phyloP scores from a whole-genome alignment of 2,113 vertebrate genomes.

The Trogon surrucura region DNA sequence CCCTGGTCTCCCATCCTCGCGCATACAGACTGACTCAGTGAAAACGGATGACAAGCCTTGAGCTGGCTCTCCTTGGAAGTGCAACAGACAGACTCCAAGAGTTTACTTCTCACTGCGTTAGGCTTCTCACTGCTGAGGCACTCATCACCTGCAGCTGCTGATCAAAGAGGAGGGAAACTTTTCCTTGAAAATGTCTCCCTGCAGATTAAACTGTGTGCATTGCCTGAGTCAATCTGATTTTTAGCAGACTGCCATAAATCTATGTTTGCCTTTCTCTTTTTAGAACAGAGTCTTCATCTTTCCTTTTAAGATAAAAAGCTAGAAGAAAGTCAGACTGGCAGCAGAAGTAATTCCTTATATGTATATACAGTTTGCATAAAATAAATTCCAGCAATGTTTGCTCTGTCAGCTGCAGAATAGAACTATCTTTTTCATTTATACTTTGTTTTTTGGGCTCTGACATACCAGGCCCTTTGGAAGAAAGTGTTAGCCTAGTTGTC shows the following conservation, averaged over 20 bases:
- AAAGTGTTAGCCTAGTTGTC: neutral
- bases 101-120: neutral
- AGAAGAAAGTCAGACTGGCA: neutral
- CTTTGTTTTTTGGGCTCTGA: neutral
- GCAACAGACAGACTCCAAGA: accelerated
- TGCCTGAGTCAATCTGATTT: neutral
- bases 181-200: neutral
- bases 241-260: neutral
- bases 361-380: neutral
- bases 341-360: neutral
- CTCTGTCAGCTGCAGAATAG: slow-evolving; percentile 14
- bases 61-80: neutral
- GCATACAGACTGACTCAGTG: neutral
- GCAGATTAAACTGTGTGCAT: neutral
- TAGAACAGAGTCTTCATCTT: slow-evolving; percentile 1
- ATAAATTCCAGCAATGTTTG: neutral
- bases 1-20: neutral
- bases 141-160: slow-evolving; percentile 2
- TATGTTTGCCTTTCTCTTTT: neutral
- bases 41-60: accelerated
- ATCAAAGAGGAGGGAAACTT: neutral
- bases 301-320: slow-evolving; percentile 32
- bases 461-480: neutral
- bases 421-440: neutral
- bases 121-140: neutral